Conservation (phyloP, 2,888 invertebrate genomes). For the Trichogramma evanescens region DNA sequence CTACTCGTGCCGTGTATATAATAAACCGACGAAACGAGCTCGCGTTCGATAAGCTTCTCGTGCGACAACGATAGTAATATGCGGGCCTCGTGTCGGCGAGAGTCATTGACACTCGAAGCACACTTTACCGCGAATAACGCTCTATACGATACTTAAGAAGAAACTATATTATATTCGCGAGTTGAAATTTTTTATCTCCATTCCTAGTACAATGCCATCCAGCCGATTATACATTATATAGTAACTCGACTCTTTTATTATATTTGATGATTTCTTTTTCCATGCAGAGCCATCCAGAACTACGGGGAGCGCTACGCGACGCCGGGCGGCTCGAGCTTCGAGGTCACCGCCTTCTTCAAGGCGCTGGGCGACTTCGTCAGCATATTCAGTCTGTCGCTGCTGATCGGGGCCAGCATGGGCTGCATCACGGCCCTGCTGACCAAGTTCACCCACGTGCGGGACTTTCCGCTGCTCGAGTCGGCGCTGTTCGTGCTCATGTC, state of each 20-base stretch:
- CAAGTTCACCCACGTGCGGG: slow-evolving; percentile 88
- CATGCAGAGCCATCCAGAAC: slow-evolving; percentile 74
- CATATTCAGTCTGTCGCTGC: slow-evolving; percentile 84
- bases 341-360: slow-evolving; percentile 77
- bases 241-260: not conserved
- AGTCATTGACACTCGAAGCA: too few species aligned
- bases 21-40: too few species aligned
- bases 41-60: too few species aligned
- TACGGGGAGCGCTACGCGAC: slow-evolving; percentile 67
- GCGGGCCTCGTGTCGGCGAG: too few species aligned
- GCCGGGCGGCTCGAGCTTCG: slow-evolving; percentile 73
- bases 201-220: not conserved
- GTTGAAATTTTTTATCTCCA: too few species aligned
- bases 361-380: slow-evolving; percentile 87
- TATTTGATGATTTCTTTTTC: not conserved
- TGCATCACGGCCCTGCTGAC: slow-evolving; percentile 91
- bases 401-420: slow-evolving; percentile 89
- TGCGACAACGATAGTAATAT: too few species aligned
- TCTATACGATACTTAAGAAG: too few species aligned
- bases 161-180: too few species aligned
- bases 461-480: slow-evolving; percentile 91
- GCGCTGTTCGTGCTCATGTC: slow-evolving; percentile 97
- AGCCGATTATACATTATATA: not conserved
- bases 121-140: too few species aligned
- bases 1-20: too few species aligned